Conservation (phyloP, 1,140 invertebrate genomes). For the Diabrotica virgifera region DNA sequence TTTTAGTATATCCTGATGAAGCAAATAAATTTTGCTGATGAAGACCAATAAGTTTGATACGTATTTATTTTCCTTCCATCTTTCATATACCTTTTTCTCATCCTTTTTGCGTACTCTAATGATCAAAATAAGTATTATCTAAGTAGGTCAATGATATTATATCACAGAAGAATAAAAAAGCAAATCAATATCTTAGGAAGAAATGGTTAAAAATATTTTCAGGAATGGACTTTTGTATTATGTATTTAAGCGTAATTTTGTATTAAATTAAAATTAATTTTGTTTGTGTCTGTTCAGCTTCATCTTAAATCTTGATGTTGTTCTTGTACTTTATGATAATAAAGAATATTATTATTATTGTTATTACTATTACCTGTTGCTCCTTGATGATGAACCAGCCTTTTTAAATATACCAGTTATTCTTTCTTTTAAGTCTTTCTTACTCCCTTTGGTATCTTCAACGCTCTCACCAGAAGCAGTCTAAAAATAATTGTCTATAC, state of each 20-base stretch:
- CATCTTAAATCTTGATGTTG: background rate
- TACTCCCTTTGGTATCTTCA: slow-evolving; percentile 63
- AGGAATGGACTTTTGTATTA: background rate
- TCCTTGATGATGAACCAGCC: slow-evolving; percentile 59
- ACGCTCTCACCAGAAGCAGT: slow-evolving; percentile 69
- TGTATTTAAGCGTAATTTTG: background rate
- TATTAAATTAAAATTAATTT: no score
- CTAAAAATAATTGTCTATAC: slow-evolving; percentile 32
- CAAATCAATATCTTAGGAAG: no score
- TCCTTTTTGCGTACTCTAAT: no score
- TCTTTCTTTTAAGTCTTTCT: slow-evolving; percentile 74
- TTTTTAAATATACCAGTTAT: slow-evolving; percentile 80
- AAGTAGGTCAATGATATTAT: no score
- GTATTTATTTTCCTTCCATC: no score
- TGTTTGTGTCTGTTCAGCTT: background rate
- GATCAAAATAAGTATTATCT: no score
- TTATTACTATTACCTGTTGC: slow-evolving; percentile 58
- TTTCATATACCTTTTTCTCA: no score
- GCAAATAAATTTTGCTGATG: no score
- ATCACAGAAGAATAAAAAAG: no score
- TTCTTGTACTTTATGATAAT: background rate
- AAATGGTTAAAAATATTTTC: slow-evolving; percentile 13
- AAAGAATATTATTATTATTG: background rate
- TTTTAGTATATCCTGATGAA: no score
- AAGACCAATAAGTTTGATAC: no score